Base-by-base conservation (phyloP, 2,797 vertebrate genomes). In the Hippoglossus hippoglossus region DNA sequence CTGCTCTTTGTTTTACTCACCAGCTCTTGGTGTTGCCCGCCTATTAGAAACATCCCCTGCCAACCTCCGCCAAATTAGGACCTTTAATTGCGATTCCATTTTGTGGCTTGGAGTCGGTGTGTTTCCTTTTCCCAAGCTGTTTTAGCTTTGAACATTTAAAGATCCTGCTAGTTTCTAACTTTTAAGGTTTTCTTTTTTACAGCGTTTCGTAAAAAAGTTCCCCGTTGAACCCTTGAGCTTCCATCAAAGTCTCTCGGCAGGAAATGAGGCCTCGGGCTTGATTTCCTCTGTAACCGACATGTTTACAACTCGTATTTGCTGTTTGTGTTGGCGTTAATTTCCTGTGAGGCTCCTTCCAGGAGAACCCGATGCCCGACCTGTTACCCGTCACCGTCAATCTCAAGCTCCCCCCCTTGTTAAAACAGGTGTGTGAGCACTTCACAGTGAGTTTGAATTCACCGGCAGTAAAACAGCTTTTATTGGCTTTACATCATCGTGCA, bases 1-100 rank as follows among this genome's bases (percentile, higher is more conserved):
- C 62, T 61, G 80, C 54, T 71, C 67, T 78, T 75, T 71, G 73
- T 79, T 82, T 73, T 49, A 63, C 22, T 62, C 79, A 58, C 31
- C 79, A 54, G 76, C 73, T 65, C 78, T 63, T 50, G 81, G 80
- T 79, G 68, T 69, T 47, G 60, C 71, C 19, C 5, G 22, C 73
- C 60, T 62, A 84, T 86, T 85, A 77, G 85, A 90, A 90, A 83
- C 88, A 84, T 73, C 75, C 67, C 67, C 80, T 21, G 75, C 73
- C 77, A 84, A 84, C 89, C 80, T 75, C 75, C 60, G 86, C 87
- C 87, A 92, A 90, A 93, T 92, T 88, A 93, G 81, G 90, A 81
- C 79, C 86, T 87, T 90, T 89, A 88, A 91, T 87, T 85, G 81
- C 73, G 6, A 58, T 81, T 89, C 76, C 68, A 36, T 69, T 81